A percentile compares a stretch with the other conserved stretches of the same genome.
Evolutionary conservation across 2,888 invertebrate genomes (phyloP).

Genomic region (Thysanoteuthis rhombus): DNA sequence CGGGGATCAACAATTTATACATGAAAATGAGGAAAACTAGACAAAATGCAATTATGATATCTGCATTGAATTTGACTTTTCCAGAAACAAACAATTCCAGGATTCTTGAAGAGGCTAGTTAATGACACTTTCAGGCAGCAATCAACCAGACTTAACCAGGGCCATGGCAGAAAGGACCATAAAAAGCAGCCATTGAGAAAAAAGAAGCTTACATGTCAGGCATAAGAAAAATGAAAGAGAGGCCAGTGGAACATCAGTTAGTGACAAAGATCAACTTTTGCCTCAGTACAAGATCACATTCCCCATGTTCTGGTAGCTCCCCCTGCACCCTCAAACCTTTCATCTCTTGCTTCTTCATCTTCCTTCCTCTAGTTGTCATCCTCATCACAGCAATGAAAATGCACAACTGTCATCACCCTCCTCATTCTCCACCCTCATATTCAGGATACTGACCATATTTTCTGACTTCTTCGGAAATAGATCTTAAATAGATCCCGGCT

Average conservation of each 20-base stretch:
- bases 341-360: neutral
- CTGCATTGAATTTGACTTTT: too few relatives aligned
- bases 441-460: neutral
- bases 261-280: constrained; percentile 12
- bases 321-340: neutral
- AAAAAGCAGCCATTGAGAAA: neutral
- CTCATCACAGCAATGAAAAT: neutral
- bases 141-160: too few relatives aligned
- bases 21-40: too few relatives aligned
- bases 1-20: too few relatives aligned
- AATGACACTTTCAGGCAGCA: neutral
- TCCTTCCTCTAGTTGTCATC: neutral
- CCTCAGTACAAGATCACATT: neutral
- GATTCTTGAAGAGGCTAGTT: neutral
- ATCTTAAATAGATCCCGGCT: neutral
- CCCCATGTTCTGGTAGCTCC: neutral
- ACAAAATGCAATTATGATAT: too few relatives aligned
- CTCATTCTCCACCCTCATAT: neutral
- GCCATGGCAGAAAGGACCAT: neutral
- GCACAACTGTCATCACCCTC: neutral
- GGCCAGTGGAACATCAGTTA: neutral
- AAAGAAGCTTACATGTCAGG: neutral
- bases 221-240: too few relatives aligned
- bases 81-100: neutral
- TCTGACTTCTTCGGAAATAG: neutral